Conservation (phyloP, 2,113 vertebrate genomes). For the Phrynosoma blainvillii region DNA sequence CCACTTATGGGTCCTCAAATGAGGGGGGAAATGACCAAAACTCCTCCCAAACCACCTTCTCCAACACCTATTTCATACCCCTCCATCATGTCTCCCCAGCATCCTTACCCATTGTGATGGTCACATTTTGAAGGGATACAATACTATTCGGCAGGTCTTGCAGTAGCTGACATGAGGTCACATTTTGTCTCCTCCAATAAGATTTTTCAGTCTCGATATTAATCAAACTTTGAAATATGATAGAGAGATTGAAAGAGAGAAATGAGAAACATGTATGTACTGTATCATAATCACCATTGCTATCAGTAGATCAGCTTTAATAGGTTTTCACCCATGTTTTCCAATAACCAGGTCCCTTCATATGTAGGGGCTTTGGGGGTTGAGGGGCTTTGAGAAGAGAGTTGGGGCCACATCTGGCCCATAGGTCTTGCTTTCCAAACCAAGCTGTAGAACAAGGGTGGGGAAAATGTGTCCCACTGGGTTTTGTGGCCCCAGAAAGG, state of each 20-base stretch:
- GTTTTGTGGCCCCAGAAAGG: no score
- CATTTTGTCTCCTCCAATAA: conserved; percentile 79
- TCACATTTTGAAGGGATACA: conserved; percentile 76
- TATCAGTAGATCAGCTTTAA: background rate
- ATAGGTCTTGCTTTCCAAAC: no score
- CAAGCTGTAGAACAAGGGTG: no score
- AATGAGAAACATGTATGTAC: no score
- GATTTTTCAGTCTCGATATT: conserved; percentile 58
- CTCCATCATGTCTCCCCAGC: background rate
- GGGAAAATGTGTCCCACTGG: no score
- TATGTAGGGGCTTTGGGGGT: no score
- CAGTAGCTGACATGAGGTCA: conserved; percentile 75
- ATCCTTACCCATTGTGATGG: conserved; percentile 81
- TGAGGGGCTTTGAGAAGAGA: no score
- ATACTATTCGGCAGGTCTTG: conserved; percentile 75
- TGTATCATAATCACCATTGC: background rate
- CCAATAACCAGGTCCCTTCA: background rate
- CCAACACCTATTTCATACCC: no score
- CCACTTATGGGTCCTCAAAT: no score
- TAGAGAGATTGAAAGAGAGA: conserved; percentile 42
- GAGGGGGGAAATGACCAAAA: no score
- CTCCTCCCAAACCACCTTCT: no score
- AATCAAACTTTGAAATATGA: conserved; percentile 61
- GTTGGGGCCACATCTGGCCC: no score
- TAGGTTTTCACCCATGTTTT: background rate